Base-by-base conservation (phyloP, 2,797 vertebrate genomes). In the Agapornis canus region DNA sequence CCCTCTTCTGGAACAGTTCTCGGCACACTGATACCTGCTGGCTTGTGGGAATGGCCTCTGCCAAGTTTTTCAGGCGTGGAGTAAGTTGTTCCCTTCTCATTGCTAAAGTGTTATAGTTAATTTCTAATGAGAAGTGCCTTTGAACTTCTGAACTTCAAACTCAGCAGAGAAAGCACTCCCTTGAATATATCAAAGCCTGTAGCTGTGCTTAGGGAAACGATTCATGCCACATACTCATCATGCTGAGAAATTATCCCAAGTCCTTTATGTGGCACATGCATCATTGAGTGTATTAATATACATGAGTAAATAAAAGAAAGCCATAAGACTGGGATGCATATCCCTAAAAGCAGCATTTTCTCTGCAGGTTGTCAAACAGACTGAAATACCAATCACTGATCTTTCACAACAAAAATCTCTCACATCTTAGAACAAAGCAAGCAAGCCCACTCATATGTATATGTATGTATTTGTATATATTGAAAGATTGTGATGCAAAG, bases 71-170 rank as follows among this genome's bases (percentile, higher is more conserved):
- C 92, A 88, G 91, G 91, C 61, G 0, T 89, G 59, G 79, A 93
- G 37, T 70, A 92, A 54, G 25, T 89, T 0, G 0, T 91, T 95
- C 72, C 22, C 65, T 92, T 92, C 60, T 83, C 27, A 2, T 75
- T 94, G 86, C 72, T 72, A 11, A 87, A 93, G 42, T 47, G 22
- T 70, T 15, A 2, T 76, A 66, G 91, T 96, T 96, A 95, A 97
- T 95, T 96, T 95, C 94, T 96, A 87, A 94, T 96, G 85, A 96
- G 65, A 90, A 76, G 47, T 87, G 79, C 76, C 52, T 93, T 92
- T 95, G 95, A 97, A 95, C 95, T 93, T 68, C 61, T 93, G 95
- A 95, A 97, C 96, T 91, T 96, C 81, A 82, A 89, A 92, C 82
- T 87, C 11, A 0, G 31, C 0, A 1, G 48, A 86, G 66, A 64